Percentiles rank a stretch among this genome's conserved stretches.
phyloP scores from a whole-genome alignment of 2,797 vertebrate genomes.

The Geranospiza caerulescens region DNA sequence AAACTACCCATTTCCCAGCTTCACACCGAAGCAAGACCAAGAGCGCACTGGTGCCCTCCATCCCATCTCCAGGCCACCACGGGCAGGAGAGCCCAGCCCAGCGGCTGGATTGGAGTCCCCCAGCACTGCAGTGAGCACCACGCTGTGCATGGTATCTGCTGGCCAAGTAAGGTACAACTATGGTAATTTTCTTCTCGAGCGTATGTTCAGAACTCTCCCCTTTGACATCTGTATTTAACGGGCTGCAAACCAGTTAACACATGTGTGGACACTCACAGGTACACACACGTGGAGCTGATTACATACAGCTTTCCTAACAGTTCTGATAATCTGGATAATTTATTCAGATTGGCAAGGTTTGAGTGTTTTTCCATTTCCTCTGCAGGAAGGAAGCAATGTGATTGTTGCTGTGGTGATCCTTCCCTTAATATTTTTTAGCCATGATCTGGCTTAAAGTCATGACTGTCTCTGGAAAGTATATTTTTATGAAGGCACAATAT shows the following conservation, averaged over 20 bases:
- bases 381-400: neutral
- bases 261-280: neutral
- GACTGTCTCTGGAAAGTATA: neutral
- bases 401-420: constrained; percentile 43
- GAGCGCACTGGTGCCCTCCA: neutral
- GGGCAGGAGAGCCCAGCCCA: neutral
- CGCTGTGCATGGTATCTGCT: neutral
- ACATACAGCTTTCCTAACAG: neutral
- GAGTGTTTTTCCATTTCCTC: constrained; percentile 2
- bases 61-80: neutral
- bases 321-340: constrained; percentile 14
- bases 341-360: constrained; percentile 31
- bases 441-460: constrained; percentile 9
- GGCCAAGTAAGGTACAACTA: neutral
- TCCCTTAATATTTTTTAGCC: constrained; percentile 34
- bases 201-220: neutral
- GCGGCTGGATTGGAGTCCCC: neutral
- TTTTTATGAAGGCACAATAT: neutral
- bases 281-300: neutral
- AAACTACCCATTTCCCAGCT: neutral
- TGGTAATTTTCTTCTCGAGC: neutral
- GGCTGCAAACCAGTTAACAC: neutral
- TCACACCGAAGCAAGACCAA: neutral
- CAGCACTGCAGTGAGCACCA: neutral
- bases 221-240: neutral